Evolutionary conservation across 2,797 vertebrate genomes (phyloP).

Genomic region (Rallus crepitans): DNA sequence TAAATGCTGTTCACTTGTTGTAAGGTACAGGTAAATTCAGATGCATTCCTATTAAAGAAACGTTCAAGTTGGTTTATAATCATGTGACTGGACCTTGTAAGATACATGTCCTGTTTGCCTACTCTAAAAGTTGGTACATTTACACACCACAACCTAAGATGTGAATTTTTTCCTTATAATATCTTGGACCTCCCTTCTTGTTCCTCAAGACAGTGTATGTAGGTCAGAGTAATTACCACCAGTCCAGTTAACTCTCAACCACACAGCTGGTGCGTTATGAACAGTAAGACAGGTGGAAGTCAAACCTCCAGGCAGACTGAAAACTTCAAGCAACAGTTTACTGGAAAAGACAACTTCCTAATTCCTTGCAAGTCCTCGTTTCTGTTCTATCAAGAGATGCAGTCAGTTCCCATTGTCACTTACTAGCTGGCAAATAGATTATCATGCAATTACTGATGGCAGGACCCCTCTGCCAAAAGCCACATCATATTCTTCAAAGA

Average conservation of each 20-base stretch:
- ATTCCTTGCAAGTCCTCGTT: not conserved
- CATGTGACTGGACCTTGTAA: not conserved
- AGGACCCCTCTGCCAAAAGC: not conserved
- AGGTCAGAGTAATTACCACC: not conserved
- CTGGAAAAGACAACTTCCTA: not conserved
- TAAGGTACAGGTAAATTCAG: not conserved
- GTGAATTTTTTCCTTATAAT: not conserved
- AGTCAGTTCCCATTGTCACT: not conserved
- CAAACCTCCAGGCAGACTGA: no score
- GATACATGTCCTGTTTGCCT: not conserved
- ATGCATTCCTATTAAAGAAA: not conserved
- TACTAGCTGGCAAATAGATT: not conserved
- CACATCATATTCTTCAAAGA: not conserved
- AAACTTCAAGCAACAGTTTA: not conserved
- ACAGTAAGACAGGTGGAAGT: not conserved
- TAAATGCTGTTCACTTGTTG: not conserved
- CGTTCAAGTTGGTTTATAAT: not conserved
- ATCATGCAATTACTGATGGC: not conserved
- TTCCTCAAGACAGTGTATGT: not conserved
- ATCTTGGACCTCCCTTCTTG: not conserved
- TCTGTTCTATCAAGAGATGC: not conserved
- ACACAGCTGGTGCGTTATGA: rapidly evolving
- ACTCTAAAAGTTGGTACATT: not conserved
- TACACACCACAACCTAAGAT: no score
- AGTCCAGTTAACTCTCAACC: not conserved